phyloP scores from a whole-genome alignment of 2,113 vertebrate genomes.

The Thamnophis sirtalis region DNA sequence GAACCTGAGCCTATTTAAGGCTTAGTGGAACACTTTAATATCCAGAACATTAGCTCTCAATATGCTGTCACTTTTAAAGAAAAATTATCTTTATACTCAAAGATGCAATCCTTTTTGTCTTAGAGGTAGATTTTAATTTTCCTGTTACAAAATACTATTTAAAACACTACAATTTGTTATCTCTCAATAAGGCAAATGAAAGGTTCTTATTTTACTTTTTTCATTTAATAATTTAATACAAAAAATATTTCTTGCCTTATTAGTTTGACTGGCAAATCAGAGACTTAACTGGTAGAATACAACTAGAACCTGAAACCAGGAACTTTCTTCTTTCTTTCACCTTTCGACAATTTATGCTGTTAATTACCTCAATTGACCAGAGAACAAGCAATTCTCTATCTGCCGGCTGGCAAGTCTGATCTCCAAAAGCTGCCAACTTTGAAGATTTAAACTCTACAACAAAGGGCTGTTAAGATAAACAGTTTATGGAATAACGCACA shows the following conservation, averaged over 20 bases:
- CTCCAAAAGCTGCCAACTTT: slow-evolving; percentile 64
- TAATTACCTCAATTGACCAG: slow-evolving; percentile 75
- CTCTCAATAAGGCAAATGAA: slow-evolving; percentile 33
- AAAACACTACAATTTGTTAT: slow-evolving; percentile 43
- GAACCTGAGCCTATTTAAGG: not conserved
- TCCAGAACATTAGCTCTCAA: not conserved
- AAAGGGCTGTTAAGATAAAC: slow-evolving; percentile 76
- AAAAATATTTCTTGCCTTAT: slow-evolving; percentile 68
- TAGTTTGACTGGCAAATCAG: slow-evolving; percentile 73
- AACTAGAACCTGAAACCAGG: slow-evolving; percentile 78
- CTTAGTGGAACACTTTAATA: not conserved
- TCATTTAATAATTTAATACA: slow-evolving; percentile 68
- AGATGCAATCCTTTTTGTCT: not conserved
- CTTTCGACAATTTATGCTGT: slow-evolving; percentile 73
- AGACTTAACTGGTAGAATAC: slow-evolving; percentile 70
- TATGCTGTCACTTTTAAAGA: not conserved
- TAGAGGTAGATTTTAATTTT: not conserved
- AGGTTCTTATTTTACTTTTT: slow-evolving; percentile 30
- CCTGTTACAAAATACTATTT: slow-evolving; percentile 30
- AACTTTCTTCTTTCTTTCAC: slow-evolving; percentile 76
- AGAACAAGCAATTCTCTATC: slow-evolving; percentile 78
- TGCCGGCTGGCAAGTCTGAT: slow-evolving; percentile 74
- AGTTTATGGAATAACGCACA: slow-evolving; percentile 71
- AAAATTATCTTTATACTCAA: not conserved
- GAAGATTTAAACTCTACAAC: slow-evolving; percentile 82